These are phyloP conservation scores for Heliconius aoede DNA, from an alignment of 2,888 invertebrate genomes.

Conservation along the genomic window DNA sequence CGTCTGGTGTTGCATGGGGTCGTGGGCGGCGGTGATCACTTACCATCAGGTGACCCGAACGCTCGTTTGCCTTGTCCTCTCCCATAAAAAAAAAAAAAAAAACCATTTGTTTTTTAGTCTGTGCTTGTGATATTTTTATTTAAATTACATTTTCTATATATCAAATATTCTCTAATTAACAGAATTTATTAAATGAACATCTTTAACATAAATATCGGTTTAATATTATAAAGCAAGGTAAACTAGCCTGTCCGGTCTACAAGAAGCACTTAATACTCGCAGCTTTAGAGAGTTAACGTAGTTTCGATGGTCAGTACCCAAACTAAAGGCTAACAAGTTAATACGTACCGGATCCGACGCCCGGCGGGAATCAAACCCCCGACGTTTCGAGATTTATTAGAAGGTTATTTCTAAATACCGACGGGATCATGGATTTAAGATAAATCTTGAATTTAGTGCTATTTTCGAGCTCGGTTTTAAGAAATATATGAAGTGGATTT, in stretches of 20 bases:
- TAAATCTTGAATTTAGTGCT: conserved; percentile 74
- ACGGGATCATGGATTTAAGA: conserved; percentile 71
- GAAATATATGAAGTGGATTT: background rate
- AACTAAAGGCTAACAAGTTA: conserved; percentile 60
- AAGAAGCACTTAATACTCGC: conserved; percentile 48
- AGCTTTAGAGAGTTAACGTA: conserved; percentile 36
- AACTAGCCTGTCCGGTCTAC: background rate
- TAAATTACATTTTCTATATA: too few relatives aligned
- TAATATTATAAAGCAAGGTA: conserved; percentile 1
- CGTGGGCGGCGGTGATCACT: too few relatives aligned
- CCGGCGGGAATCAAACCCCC: conserved; percentile 78
- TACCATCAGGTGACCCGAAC: too few relatives aligned
- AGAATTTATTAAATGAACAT: background rate
- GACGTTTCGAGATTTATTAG: conserved; percentile 78
- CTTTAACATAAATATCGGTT: background rate
- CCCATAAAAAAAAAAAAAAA: too few relatives aligned
- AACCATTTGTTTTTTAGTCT: too few relatives aligned
- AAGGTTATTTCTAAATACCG: conserved; percentile 71
- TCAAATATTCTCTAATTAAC: background rate
- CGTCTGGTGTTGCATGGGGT: too few relatives aligned
- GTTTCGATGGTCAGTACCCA: conserved; percentile 67
- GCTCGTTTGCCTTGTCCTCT: too few relatives aligned
- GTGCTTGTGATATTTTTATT: too few relatives aligned
- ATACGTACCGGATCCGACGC: conserved; percentile 64
- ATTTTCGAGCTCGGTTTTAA: conserved; percentile 44